Percentiles rank a stretch among this genome's conserved stretches.
Evolutionary conservation across 2,888 invertebrate species (phyloP).

Genomic region (Megamerina dolium): DNA sequence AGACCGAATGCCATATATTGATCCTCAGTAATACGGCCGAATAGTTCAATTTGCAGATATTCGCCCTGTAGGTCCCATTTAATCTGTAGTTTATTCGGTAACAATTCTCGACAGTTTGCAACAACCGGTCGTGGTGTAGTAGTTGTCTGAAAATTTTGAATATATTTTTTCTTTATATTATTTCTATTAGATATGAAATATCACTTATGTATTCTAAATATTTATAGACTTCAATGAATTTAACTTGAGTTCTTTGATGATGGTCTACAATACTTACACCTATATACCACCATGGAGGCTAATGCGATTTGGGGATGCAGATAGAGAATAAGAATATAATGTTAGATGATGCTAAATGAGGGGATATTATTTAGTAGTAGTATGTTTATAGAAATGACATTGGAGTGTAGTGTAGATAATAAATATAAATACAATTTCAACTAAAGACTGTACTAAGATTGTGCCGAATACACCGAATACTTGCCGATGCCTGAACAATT

Average conservation of each 20-base stretch:
- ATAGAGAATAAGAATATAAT: conserved; percentile 17
- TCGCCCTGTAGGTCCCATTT: conserved; percentile 78
- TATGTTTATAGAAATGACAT: too few relatives aligned
- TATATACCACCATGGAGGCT: conserved; percentile 92
- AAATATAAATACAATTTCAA: too few relatives aligned
- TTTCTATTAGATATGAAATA: too few relatives aligned
- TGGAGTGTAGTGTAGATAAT: too few relatives aligned
- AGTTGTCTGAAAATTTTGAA: conserved; percentile 61
- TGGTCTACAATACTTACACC: conserved; percentile 65
- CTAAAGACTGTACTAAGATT: too few relatives aligned
- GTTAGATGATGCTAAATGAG: conserved; percentile 12
- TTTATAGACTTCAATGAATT: neutral
- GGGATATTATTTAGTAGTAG: conserved; percentile 2
- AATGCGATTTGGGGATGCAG: conserved; percentile 35
- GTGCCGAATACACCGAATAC: too few relatives aligned
- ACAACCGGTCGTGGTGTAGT: conserved; percentile 63
- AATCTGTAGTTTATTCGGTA: conserved; percentile 77
- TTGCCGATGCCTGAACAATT: neutral
- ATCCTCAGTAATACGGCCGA: conserved; percentile 71
- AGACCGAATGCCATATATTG: conserved; percentile 86
- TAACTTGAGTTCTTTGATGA: neutral
- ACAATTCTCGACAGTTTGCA: conserved; percentile 77
- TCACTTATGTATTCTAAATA: too few relatives aligned
- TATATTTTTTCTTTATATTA: too few relatives aligned
- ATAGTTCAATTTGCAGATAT: conserved; percentile 69